Conservation (phyloP, 2,888 invertebrate genomes). For the Mythimna ferrago region DNA sequence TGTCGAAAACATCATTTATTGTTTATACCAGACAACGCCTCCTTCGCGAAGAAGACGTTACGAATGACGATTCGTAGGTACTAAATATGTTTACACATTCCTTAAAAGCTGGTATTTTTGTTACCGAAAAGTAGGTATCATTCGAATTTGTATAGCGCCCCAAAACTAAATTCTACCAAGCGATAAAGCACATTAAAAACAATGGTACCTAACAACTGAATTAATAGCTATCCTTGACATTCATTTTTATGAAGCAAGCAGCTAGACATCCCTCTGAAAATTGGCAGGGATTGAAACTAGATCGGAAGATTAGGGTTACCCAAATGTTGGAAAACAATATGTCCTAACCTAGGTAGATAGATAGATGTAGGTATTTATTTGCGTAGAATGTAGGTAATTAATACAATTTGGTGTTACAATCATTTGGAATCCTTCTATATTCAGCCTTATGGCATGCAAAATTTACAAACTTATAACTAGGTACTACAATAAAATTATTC, state of each 20-base stretch:
- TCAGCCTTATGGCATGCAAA: no score
- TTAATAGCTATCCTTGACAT: conserved; percentile 15
- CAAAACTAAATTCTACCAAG: background rate
- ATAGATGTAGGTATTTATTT: no score
- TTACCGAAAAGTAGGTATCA: background rate
- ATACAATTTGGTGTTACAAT: no score
- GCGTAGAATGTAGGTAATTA: no score
- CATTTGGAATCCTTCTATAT: no score
- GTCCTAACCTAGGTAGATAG: background rate
- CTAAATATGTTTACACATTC: conserved; percentile 22
- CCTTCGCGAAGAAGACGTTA: no score
- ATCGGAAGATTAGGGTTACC: conserved; percentile 34
- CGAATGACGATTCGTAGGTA: background rate
- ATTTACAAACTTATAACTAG: no score
- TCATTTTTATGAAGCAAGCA: background rate
- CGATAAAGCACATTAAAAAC: background rate
- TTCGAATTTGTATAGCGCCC: background rate
- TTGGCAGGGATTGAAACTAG: conserved; percentile 34
- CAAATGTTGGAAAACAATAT: conserved; percentile 10
- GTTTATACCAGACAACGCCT: background rate
- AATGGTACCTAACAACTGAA: background rate
- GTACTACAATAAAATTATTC: no score
- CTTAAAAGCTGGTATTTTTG: background rate
- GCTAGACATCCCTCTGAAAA: conserved; percentile 10
- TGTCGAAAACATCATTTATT: conserved; percentile 16